Percentiles rank a stretch among this genome's conserved stretches.
These are phyloP conservation scores for Acanthurus tractus DNA, from an alignment of 2,797 vertebrate species.

Conservation along the genomic window DNA sequence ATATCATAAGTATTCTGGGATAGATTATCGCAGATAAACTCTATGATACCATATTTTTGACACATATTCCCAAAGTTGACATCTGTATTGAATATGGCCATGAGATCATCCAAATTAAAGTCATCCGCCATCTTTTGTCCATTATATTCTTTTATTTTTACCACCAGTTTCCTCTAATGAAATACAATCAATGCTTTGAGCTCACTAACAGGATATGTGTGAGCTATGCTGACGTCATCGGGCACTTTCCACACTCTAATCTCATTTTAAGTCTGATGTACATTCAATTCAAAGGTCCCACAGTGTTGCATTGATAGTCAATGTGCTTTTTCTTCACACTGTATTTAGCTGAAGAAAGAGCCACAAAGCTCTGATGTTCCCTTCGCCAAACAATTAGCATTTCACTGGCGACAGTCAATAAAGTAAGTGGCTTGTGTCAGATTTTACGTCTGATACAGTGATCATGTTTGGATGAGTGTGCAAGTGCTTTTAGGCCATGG, in stretches of 20 bases:
- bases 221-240: conserved; percentile 5
- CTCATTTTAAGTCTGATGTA: background rate
- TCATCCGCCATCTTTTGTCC: background rate
- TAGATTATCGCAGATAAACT: background rate
- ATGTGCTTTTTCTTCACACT: background rate
- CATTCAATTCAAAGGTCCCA: background rate
- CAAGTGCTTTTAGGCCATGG: no score
- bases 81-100: background rate
- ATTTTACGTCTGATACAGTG: no score
- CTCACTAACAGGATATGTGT: background rate
- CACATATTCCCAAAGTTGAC: background rate
- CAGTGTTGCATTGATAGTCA: background rate
- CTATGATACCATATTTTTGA: no score
- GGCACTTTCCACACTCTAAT: background rate
- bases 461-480: no score
- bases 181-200: background rate
- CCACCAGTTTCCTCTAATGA: background rate
- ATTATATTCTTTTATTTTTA: background rate
- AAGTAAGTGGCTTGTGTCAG: background rate
- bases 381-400: background rate
- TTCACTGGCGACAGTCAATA: background rate
- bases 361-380: background rate
- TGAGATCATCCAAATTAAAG: background rate
- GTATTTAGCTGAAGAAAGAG: background rate
- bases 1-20: background rate